These are phyloP conservation scores for Scelioninae gen. 2 DNA, from an alignment of 2,888 invertebrate genomes.

Conservation along the genomic window DNA sequence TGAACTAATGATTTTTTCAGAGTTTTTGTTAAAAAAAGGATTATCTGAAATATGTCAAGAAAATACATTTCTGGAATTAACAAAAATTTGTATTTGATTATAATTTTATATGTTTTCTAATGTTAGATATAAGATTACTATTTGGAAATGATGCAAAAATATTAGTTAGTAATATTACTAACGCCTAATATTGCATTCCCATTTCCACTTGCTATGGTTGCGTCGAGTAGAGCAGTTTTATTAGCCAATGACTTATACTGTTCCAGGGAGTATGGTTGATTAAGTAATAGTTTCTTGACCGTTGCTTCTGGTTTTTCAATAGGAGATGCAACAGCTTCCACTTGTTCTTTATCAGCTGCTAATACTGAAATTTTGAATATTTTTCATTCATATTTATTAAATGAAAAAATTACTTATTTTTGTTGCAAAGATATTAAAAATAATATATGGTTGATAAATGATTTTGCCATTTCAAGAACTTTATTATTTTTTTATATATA, in stretches of 20 bases:
- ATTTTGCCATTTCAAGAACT: too few species aligned
- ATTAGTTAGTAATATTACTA: conserved; percentile 48
- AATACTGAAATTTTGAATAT: conserved; percentile 73
- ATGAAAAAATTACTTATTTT: too few species aligned
- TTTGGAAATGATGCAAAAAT: too few species aligned
- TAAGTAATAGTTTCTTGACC: conserved; percentile 76
- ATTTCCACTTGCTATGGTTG: conserved; percentile 83
- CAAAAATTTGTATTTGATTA: too few species aligned
- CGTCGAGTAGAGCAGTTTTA: conserved; percentile 84
- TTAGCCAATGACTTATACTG: conserved; percentile 77
- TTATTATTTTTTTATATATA: too few species aligned
- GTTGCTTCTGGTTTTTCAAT: conserved; percentile 75
- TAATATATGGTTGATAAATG: too few species aligned
- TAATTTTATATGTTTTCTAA: too few species aligned
- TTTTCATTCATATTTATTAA: not conserved
- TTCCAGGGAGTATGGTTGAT: conserved; percentile 76
- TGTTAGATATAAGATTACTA: too few species aligned
- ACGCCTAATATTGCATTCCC: conserved; percentile 86
- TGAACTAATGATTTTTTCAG: conserved; percentile 84
- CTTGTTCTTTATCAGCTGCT: conserved; percentile 74
- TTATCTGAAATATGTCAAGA: conserved; percentile 80
- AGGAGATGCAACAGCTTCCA: conserved; percentile 66
- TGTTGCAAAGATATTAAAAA: too few species aligned
- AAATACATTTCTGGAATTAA: too few species aligned
- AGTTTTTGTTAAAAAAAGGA: conserved; percentile 85